These are phyloP conservation scores for Macaca nemestrina DNA, from an alignment of 2,113 vertebrate species.

Conservation along the genomic window DNA sequence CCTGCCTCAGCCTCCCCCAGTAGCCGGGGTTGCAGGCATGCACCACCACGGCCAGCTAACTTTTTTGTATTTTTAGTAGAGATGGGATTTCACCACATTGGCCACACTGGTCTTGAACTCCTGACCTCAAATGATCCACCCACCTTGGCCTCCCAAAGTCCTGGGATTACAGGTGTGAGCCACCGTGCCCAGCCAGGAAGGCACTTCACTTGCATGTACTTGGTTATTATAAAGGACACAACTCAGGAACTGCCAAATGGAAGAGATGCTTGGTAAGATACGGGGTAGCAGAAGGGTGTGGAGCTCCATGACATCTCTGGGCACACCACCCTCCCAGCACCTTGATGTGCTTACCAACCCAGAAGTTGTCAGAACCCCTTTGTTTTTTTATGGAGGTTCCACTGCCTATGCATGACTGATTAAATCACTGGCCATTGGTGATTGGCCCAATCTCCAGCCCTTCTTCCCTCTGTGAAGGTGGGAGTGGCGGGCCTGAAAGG, in stretches of 20 bases:
- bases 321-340: not conserved
- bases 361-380: not conserved
- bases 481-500: too few species aligned
- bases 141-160: too few species aligned
- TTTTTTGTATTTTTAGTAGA: too few species aligned
- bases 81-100: too few species aligned
- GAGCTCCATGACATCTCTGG: not conserved
- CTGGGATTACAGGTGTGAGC: too few species aligned
- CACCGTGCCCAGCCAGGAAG: not conserved
- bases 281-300: rapidly evolving
- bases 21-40: too few species aligned
- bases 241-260: not conserved
- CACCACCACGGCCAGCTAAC: too few species aligned
- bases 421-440: not conserved
- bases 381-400: not conserved
- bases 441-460: not conserved
- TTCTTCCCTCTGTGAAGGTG: too few species aligned
- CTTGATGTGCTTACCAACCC: not conserved
- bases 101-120: too few species aligned
- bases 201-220: not conserved
- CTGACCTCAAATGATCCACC: too few species aligned
- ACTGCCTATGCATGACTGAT: too few species aligned
- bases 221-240: not conserved
- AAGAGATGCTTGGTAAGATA: not conserved
- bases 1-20: too few species aligned